Evolutionary conservation across 37 sponge, comb jelly and placozoan species (phyloP).

Genomic region (Halichondria panicea): DNA sequence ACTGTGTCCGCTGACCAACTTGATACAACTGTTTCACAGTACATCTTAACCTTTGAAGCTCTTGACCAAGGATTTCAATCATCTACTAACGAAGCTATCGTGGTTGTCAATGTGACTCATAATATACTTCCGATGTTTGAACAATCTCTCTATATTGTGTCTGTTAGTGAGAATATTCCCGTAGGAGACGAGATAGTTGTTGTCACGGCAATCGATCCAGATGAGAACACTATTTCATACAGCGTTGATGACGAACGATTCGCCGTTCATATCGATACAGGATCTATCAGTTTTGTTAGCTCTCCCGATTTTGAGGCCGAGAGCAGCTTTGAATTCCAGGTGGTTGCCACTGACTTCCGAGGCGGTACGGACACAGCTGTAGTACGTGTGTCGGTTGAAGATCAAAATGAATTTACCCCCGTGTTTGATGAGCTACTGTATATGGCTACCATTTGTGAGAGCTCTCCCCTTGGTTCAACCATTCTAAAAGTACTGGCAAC

Average conservation of each 20-base stretch:
- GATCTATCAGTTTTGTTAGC: slow-evolving; percentile 10
- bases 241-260: slow-evolving; percentile 12
- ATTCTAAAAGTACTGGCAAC: slow-evolving; percentile 20
- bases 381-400: slow-evolving; percentile 8
- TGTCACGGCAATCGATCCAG: slow-evolving; percentile 52
- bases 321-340: neutral
- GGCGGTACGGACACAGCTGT: neutral
- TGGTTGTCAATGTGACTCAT: slow-evolving; percentile 17
- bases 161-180: slow-evolving; percentile 18
- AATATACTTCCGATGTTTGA: slow-evolving; percentile 53
- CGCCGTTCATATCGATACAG: slow-evolving; percentile 18
- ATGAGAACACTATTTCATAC: slow-evolving; percentile 35
- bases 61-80: neutral
- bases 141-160: slow-evolving; percentile 4
- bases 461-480: slow-evolving; percentile 27
- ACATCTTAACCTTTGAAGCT: slow-evolving; percentile 6
- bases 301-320: slow-evolving; percentile 41
- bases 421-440: slow-evolving; percentile 6
- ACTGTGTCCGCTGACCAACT: slow-evolving; percentile 18
- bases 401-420: slow-evolving; percentile 44
- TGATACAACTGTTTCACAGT: neutral
- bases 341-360: slow-evolving; percentile 42
- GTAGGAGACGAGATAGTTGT: slow-evolving; percentile 1
- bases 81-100: slow-evolving; percentile 15
- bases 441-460: slow-evolving; percentile 41